Evolutionary conservation across 37 sponge, comb jelly and placozoan genomes (phyloP).

Genomic region (Dysidea cf. avara): DNA sequence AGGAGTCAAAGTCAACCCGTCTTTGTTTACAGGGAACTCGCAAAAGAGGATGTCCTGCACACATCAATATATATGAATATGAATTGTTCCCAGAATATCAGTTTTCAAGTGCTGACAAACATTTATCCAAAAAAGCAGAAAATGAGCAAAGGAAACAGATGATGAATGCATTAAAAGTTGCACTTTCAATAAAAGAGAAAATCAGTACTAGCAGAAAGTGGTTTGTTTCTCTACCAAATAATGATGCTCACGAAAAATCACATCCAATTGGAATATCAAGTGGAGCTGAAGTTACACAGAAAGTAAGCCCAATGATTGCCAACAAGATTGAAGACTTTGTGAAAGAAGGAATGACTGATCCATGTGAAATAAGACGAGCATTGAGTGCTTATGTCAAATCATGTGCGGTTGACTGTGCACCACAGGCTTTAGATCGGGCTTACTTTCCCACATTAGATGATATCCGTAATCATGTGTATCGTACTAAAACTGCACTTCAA

Average conservation of each 20-base stretch:
- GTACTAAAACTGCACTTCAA: conserved; percentile 22
- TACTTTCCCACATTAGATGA: conserved; percentile 25
- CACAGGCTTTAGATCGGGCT: not conserved
- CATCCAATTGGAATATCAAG: conserved; percentile 18
- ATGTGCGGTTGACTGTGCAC: not conserved
- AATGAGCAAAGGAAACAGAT: too few relatives aligned
- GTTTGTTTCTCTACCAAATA: conserved; percentile 31
- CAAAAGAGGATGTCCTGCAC: conserved; percentile 15
- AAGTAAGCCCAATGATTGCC: conserved; percentile 1
- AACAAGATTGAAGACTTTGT: conserved; percentile 43
- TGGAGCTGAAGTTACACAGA: conserved; percentile 33
- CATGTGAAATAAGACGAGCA: conserved; percentile 8
- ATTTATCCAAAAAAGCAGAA: too few relatives aligned
- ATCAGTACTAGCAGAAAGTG: not conserved
- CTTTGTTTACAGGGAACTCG: conserved; percentile 7
- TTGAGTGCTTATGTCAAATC: conserved; percentile 1
- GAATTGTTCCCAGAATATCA: not conserved
- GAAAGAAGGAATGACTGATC: conserved; percentile 21
- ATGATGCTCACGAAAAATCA: conserved; percentile 30
- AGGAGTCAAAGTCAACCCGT: not conserved
- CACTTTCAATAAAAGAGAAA: not conserved
- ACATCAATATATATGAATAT: conserved; percentile 1
- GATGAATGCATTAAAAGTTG: too few relatives aligned
- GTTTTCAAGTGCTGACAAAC: not conserved
- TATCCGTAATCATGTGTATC: conserved; percentile 35